Percentiles rank a stretch among this genome's conserved stretches.
These are phyloP conservation scores for Heliocidaris tuberculata DNA, from an alignment of 35 echinoderm and acorn worm genomes.

Conservation along the genomic window DNA sequence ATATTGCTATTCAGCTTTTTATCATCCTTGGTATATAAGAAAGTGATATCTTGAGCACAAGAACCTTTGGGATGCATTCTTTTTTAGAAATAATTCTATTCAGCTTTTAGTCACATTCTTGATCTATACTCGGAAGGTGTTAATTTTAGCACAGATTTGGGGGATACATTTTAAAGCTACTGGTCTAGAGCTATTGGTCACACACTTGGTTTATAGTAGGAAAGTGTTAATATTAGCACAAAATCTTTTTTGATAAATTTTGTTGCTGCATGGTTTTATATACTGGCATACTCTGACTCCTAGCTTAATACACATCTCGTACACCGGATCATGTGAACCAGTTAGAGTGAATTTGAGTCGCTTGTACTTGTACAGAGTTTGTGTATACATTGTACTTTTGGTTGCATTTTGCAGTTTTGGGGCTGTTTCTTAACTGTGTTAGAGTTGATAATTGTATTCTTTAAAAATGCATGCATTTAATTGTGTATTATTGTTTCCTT, in stretches of 20 bases:
- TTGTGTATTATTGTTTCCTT: too few relatives aligned
- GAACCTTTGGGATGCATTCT: too few relatives aligned
- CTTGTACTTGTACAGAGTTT: not conserved
- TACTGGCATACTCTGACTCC: not conserved
- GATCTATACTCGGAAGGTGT: too few relatives aligned
- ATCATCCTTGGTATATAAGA: too few relatives aligned
- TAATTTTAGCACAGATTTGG: too few relatives aligned
- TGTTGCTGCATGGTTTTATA: not conserved
- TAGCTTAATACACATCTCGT: not conserved
- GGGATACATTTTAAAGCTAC: too few relatives aligned
- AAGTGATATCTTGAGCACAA: too few relatives aligned
- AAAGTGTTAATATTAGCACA: not conserved
- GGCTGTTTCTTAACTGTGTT: not conserved
- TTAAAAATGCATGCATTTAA: too few relatives aligned
- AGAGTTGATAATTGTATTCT: not conserved
- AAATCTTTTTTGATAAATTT: not conserved
- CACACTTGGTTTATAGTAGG: not conserved
- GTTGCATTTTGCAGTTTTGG: not conserved
- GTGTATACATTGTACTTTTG: not conserved
- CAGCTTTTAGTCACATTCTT: too few relatives aligned
- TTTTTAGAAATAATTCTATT: too few relatives aligned
- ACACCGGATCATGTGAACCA: not conserved
- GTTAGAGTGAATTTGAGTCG: not conserved
- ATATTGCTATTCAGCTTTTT: too few relatives aligned
- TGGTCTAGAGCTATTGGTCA: too few relatives aligned